These are phyloP conservation scores for Philopedon plagiatum DNA, from an alignment of 2,888 invertebrate species.

Conservation along the genomic window DNA sequence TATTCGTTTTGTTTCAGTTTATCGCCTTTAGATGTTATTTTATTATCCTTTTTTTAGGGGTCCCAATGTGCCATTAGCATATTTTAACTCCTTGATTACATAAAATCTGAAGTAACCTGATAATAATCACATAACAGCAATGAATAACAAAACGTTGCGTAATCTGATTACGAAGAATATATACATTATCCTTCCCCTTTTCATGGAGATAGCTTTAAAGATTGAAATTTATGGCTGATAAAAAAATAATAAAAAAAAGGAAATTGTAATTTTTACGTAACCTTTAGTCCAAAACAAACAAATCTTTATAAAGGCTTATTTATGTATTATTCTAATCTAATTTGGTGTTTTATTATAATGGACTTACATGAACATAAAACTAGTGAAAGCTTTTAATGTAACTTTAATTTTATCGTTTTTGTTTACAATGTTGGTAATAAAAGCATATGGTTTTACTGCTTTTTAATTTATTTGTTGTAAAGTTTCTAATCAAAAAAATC, in stretches of 20 bases:
- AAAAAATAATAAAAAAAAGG: not conserved
- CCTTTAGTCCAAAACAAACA: not conserved
- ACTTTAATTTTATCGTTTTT: not conserved
- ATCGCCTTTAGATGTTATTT: not conserved
- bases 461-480: no score
- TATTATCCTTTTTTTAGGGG: not conserved
- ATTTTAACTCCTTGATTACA: conserved; percentile 4
- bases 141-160: conserved; percentile 19
- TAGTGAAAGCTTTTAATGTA: not conserved
- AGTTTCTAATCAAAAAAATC: no score
- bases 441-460: no score
- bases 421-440: not conserved
- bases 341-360: not conserved
- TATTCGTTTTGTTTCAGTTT: not conserved
- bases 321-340: not conserved
- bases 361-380: not conserved
- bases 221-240: conserved; percentile 9
- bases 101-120: conserved; percentile 12
- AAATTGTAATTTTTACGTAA: conserved; percentile 1
- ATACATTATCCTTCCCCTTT: conserved; percentile 1
- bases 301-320: not conserved
- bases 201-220: not conserved
- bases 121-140: conserved; percentile 20
- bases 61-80: not conserved
- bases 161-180: conserved; percentile 9